phyloP scores from a whole-genome alignment of 1,140 invertebrate genomes.

The Brachionus sp. region DNA sequence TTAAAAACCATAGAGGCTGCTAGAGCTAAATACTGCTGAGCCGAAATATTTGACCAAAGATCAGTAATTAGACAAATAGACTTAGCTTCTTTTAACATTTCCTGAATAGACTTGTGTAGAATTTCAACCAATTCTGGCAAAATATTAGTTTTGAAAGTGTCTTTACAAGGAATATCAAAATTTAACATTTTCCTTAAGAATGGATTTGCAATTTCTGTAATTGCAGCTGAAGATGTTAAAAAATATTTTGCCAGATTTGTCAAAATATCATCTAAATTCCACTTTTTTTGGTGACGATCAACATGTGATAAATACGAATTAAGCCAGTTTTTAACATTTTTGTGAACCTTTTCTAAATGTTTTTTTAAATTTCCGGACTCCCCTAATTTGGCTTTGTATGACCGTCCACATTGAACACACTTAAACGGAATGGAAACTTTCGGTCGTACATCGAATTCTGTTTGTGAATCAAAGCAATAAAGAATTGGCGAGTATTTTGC shows the following conservation, averaged over 20 bases:
- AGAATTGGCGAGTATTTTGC: background rate
- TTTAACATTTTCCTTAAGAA: background rate
- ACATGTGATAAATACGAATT: background rate
- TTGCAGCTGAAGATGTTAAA: background rate
- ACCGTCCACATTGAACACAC: background rate
- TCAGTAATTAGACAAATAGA: slow-evolving; percentile 6
- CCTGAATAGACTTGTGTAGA: background rate
- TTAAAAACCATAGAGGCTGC: slow-evolving; percentile 22
- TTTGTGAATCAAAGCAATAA: background rate
- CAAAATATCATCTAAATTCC: slow-evolving; percentile 2
- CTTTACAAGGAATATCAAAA: background rate
- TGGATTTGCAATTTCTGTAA: background rate
- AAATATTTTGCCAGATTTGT: background rate
- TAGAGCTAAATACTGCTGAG: background rate
- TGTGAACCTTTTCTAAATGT: background rate
- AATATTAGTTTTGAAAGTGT: background rate
- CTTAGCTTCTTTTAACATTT: slow-evolving; percentile 12
- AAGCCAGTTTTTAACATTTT: background rate
- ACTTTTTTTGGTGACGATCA: background rate
- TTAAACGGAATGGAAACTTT: background rate
- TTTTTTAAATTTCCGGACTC: background rate
- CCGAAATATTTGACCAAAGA: slow-evolving; percentile 10
- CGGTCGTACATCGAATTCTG: background rate
- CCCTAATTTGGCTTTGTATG: background rate
- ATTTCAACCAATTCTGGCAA: background rate